Evolutionary conservation across 2,888 invertebrate genomes (phyloP).

Genomic region (Liopterus haemorrhoidalis): DNA sequence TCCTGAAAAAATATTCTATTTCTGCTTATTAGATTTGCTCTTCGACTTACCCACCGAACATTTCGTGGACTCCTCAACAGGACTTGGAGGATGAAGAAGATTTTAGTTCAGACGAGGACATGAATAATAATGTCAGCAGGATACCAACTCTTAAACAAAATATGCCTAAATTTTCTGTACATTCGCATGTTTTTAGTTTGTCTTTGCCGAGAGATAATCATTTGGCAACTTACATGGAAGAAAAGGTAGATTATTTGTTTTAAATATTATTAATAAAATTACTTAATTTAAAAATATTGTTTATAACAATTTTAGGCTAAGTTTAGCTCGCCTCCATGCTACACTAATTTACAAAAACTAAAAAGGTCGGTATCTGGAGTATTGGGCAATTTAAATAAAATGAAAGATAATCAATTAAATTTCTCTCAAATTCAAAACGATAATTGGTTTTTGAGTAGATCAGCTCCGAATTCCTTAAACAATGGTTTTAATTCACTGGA

Average conservation of each 20-base stretch:
- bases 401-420: conserved; percentile 28
- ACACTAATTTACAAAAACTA: conserved; percentile 54
- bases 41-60: conserved; percentile 30
- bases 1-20: neutral
- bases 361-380: conserved; percentile 64
- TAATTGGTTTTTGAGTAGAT: conserved; percentile 78
- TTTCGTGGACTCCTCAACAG: conserved; percentile 79
- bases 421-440: conserved; percentile 46
- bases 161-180: conserved; percentile 43
- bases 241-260: conserved; percentile 34
- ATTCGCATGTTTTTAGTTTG: conserved; percentile 62
- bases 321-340: conserved; percentile 20
- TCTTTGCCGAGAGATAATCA: conserved; percentile 66
- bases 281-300: neutral
- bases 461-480: conserved; percentile 71
- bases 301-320: conserved; percentile 19
- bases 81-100: conserved; percentile 65
- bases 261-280: neutral
- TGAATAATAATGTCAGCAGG: conserved; percentile 12
- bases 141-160: conserved; percentile 34
- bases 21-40: conserved; percentile 7
- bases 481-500: conserved; percentile 49
- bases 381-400: conserved; percentile 33
- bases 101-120: conserved; percentile 20
- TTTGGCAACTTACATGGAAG: conserved; percentile 43